Conservation (phyloP, 2,888 invertebrate species). For the Sinhomidia bicolor region DNA sequence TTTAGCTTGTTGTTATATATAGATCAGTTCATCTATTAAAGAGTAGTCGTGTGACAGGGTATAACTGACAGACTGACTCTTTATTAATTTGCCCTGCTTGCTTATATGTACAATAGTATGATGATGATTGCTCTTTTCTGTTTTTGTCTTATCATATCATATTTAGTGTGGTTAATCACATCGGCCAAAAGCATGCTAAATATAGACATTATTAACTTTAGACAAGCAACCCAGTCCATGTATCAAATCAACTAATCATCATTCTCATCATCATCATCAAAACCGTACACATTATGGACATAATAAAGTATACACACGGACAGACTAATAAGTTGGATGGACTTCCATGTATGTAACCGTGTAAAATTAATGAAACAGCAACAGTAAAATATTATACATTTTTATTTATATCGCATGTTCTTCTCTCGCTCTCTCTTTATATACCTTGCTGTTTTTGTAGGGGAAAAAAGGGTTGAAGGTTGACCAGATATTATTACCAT, state of each 20-base stretch:
- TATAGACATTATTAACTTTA: slow-evolving; percentile 69
- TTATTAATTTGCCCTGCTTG: background rate
- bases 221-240: slow-evolving; percentile 42
- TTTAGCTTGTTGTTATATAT: background rate
- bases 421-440: background rate
- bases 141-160: slow-evolving; percentile 63
- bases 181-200: slow-evolving; percentile 59
- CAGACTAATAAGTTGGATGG: background rate
- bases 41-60: slow-evolving; percentile 12
- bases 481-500: slow-evolving; percentile 53
- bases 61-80: slow-evolving; percentile 16
- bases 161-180: slow-evolving; percentile 57
- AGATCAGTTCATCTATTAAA: background rate
- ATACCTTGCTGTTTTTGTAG: slow-evolving; percentile 18
- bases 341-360: slow-evolving; percentile 15
- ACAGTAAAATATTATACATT: slow-evolving; percentile 2
- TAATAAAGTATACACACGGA: slow-evolving; percentile 2
- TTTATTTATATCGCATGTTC: background rate
- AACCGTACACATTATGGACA: background rate
- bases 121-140: slow-evolving; percentile 57
- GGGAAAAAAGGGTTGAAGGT: slow-evolving; percentile 68
- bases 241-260: slow-evolving; percentile 39
- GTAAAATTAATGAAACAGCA: slow-evolving; percentile 37
- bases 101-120: slow-evolving; percentile 16
- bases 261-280: slow-evolving; percentile 2